These are phyloP conservation scores for Chaetodon trifasciatus DNA, from an alignment of 2,797 vertebrate genomes.

Conservation along the genomic window DNA sequence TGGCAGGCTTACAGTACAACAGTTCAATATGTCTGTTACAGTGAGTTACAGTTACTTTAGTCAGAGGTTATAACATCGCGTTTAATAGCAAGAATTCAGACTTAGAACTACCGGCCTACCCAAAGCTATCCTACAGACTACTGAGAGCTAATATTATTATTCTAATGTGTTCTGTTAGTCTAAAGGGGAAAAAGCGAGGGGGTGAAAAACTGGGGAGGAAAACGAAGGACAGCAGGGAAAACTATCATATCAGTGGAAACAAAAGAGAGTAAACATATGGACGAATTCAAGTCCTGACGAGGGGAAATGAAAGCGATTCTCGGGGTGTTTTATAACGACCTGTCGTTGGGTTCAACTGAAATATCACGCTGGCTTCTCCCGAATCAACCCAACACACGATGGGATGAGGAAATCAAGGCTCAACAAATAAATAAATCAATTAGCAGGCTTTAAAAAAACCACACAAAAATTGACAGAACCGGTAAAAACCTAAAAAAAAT, in stretches of 20 bases:
- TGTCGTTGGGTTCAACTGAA: constrained; percentile 54
- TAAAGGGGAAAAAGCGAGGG: constrained; percentile 62
- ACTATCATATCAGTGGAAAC: constrained; percentile 68
- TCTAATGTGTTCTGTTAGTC: constrained; percentile 59
- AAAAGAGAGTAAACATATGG: constrained; percentile 67
- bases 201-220: constrained; percentile 70
- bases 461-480: constrained; percentile 44
- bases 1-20: constrained; percentile 75
- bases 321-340: constrained; percentile 62
- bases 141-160: constrained; percentile 26
- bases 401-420: constrained; percentile 72
- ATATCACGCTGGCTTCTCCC: constrained; percentile 58
- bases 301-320: constrained; percentile 51
- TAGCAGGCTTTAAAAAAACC: constrained; percentile 44
- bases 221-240: constrained; percentile 53
- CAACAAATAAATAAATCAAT: constrained; percentile 66
- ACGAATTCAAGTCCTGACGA: constrained; percentile 54
- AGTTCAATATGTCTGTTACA: constrained; percentile 76
- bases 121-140: constrained; percentile 37
- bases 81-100: constrained; percentile 52
- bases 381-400: constrained; percentile 68
- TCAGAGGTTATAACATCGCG: constrained; percentile 63
- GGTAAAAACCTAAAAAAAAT: constrained; percentile 42
- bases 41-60: constrained; percentile 75
- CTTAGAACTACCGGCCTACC: constrained; percentile 36